A percentile compares a stretch with the other conserved stretches of the same genome.
Evolutionary conservation across 2,888 invertebrate species (phyloP).

Genomic region (Cataglyphis cursor): DNA sequence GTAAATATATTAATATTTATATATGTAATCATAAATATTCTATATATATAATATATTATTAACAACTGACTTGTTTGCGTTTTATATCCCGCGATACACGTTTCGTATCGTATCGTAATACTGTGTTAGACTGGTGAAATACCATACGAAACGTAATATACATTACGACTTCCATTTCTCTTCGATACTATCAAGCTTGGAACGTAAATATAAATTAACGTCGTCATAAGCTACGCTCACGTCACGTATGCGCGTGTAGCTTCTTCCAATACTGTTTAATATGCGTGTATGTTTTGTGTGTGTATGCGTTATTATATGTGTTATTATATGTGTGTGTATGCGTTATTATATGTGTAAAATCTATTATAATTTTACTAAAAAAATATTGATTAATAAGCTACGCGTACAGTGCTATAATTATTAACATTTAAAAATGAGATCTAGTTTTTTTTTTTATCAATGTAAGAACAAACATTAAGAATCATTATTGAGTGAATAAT

Average conservation of each 20-base stretch:
- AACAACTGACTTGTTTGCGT: slow-evolving; percentile 80
- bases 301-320: neutral
- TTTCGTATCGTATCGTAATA: slow-evolving; percentile 78
- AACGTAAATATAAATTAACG: slow-evolving; percentile 76
- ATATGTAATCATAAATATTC: slow-evolving; percentile 82
- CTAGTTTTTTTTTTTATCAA: slow-evolving; percentile 74
- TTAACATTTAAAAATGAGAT: slow-evolving; percentile 80
- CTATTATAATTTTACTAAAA: slow-evolving; percentile 76
- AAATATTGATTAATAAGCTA: slow-evolving; percentile 82
- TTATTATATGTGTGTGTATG: slow-evolving; percentile 3
- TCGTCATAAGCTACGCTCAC: slow-evolving; percentile 61
- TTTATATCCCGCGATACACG: slow-evolving; percentile 77
- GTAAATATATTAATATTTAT: slow-evolving; percentile 84
- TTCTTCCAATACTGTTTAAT: slow-evolving; percentile 67
- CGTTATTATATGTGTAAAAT: slow-evolving; percentile 44
- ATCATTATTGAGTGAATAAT: slow-evolving; percentile 64
- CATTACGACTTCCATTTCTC: slow-evolving; percentile 87
- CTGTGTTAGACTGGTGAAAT: slow-evolving; percentile 87
- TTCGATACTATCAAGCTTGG: slow-evolving; percentile 63
- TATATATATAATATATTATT: slow-evolving; percentile 77
- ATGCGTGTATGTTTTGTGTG: neutral
- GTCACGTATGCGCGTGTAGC: slow-evolving; percentile 50
- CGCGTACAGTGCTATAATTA: slow-evolving; percentile 77
- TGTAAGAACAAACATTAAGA: slow-evolving; percentile 73
- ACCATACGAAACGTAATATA: slow-evolving; percentile 89